phyloP scores from a whole-genome alignment of 2,113 vertebrate genomes.

The Ceyx margarethae region DNA sequence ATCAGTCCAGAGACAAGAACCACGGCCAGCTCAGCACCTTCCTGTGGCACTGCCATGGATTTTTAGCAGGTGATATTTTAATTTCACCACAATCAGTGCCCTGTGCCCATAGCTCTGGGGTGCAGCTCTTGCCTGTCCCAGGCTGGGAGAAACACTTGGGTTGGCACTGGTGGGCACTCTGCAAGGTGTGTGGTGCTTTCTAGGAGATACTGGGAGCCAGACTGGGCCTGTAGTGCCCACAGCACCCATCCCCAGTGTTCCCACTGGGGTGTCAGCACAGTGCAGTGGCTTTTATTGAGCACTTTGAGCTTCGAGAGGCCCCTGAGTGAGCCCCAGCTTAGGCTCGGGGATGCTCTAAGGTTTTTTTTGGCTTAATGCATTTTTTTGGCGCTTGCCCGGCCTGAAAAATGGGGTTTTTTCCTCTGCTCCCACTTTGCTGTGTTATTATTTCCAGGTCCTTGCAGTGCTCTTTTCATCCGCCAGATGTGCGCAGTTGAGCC shows the following conservation, averaged over 20 bases:
- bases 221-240: accelerated
- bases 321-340: accelerated
- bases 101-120: too few relatives aligned
- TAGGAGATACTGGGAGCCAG: not conserved
- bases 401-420: not conserved
- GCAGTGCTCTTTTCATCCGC: slow-evolving; percentile 76
- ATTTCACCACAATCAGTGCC: accelerated
- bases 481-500: slow-evolving; percentile 92
- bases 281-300: not conserved
- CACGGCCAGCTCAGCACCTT: not conserved
- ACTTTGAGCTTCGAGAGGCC: not conserved
- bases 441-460: not conserved
- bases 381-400: accelerated
- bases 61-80: accelerated
- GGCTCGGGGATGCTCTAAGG: not conserved
- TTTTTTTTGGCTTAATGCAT: accelerated
- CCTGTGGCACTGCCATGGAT: accelerated
- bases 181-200: not conserved
- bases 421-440: not conserved
- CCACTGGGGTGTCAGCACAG: accelerated
- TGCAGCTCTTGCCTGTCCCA: not conserved
- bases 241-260: accelerated
- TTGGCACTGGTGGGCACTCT: not conserved
- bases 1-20: not conserved
- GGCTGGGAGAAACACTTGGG: accelerated